A percentile compares a stretch with the other conserved stretches of the same genome.
phyloP scores from a whole-genome alignment of 2,888 invertebrate species.

The Drosophila nr. perissopoda region DNA sequence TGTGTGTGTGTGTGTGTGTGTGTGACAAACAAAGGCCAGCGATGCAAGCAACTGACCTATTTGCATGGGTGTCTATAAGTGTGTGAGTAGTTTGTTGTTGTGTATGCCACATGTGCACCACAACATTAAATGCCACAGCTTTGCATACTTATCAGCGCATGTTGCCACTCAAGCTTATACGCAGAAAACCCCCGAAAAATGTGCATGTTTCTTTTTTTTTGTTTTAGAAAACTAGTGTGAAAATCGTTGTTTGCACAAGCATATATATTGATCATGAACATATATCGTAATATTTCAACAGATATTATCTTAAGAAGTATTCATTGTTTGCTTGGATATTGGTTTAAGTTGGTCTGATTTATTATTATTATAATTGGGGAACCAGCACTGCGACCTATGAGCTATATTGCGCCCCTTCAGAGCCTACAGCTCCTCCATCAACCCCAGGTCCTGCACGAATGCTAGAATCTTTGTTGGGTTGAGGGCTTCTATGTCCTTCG shows the following conservation, averaged over 20 bases:
- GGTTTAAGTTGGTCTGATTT: background rate
- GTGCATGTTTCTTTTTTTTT: background rate
- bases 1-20: slow-evolving; percentile 11
- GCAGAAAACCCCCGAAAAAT: background rate
- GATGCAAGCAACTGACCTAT: slow-evolving; percentile 36
- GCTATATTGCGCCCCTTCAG: too few species aligned
- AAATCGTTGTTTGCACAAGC: background rate
- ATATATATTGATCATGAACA: background rate
- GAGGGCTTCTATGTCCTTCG: too few species aligned
- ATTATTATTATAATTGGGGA: too few species aligned
- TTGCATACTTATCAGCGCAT: slow-evolving; percentile 20
- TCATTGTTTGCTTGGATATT: background rate
- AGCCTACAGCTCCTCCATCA: too few species aligned
- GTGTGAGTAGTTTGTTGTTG: slow-evolving; percentile 2
- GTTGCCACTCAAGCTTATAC: background rate
- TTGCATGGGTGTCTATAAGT: slow-evolving; percentile 14
- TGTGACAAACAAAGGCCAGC: slow-evolving; percentile 29
- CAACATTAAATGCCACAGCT: slow-evolving; percentile 23
- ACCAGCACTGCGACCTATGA: too few species aligned
- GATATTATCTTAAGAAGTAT: background rate
- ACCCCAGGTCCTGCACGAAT: too few species aligned
- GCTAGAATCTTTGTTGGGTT: too few species aligned
- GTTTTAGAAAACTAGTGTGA: background rate
- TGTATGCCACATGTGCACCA: slow-evolving; percentile 12
- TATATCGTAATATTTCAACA: background rate